A percentile compares a stretch with the other conserved stretches of the same genome.
phyloP scores from a whole-genome alignment of 2,888 invertebrate species.

The Caradrina kadenii region DNA sequence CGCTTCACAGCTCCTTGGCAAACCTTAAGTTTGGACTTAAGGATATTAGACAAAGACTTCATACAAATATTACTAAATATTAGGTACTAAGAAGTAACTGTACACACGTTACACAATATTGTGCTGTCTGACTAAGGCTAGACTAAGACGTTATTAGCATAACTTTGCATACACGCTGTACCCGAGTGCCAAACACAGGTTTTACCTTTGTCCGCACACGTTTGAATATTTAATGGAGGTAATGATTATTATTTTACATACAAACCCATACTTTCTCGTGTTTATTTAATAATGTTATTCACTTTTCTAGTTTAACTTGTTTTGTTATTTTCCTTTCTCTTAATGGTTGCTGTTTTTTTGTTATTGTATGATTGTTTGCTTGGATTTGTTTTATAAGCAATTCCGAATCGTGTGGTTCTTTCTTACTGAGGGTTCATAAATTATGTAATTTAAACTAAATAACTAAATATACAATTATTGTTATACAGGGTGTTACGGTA shows the following conservation, averaged over 20 bases:
- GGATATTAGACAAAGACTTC: not conserved
- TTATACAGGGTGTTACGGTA: too few species aligned
- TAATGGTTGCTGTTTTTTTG: too few species aligned
- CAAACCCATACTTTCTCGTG: conserved; percentile 40
- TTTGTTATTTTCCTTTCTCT: not conserved
- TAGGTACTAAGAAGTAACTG: conserved; percentile 39
- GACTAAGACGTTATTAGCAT: conserved; percentile 65
- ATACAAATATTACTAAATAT: conserved; percentile 41
- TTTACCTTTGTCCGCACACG: conserved; percentile 50
- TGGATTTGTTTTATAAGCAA: not conserved
- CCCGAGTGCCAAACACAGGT: conserved; percentile 58
- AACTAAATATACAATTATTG: too few species aligned
- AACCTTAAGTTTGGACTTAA: not conserved
- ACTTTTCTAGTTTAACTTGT: not conserved
- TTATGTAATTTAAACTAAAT: too few species aligned
- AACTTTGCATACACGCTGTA: conserved; percentile 62
- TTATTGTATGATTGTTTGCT: not conserved
- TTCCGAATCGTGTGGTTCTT: too few species aligned
- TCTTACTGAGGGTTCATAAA: not conserved
- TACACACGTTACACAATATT: conserved; percentile 57
- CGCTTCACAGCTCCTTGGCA: too few species aligned
- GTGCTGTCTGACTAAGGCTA: conserved; percentile 53
- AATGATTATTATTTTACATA: conserved; percentile 53
- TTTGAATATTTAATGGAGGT: conserved; percentile 61
- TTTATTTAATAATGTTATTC: conserved; percentile 19